phyloP scores from a whole-genome alignment of 2,797 vertebrate species.

The Sebastes matsubarae region DNA sequence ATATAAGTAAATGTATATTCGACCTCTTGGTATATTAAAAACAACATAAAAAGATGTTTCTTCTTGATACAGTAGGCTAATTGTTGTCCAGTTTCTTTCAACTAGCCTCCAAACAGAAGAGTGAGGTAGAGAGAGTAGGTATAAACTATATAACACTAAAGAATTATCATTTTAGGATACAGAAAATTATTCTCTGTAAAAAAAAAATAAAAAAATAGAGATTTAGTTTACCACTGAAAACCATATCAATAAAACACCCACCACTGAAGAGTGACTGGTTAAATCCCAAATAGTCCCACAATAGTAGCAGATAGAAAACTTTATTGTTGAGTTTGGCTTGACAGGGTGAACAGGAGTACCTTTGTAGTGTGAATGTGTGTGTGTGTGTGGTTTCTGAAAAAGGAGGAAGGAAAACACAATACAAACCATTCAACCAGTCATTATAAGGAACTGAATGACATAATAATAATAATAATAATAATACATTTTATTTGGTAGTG shows the following conservation, averaged over 20 bases:
- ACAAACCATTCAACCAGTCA: too few species aligned
- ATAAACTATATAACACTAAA: not conserved
- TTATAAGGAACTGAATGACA: too few species aligned
- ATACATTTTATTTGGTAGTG: too few species aligned
- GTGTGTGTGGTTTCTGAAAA: too few species aligned
- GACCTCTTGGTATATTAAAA: not conserved
- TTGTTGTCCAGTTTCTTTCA: not conserved
- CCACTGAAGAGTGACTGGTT: not conserved
- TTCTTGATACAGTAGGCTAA: not conserved
- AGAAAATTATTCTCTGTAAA: too few species aligned
- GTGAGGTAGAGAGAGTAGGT: constrained; percentile 4
- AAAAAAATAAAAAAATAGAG: rapidly evolving
- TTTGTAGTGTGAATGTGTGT: not conserved
- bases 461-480: too few species aligned
- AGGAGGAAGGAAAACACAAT: too few species aligned
- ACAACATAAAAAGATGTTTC: not conserved
- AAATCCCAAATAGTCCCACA: not conserved
- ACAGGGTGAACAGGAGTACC: not conserved
- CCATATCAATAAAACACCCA: not conserved
- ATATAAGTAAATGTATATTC: not conserved
- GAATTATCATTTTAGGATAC: not conserved
- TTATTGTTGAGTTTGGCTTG: not conserved
- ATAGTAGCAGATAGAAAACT: not conserved
- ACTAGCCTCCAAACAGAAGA: not conserved
- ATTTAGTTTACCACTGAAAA: too few species aligned